Evolutionary conservation across 2,797 vertebrate genomes (phyloP).

Genomic region (Lindbergichthys nudifrons): DNA sequence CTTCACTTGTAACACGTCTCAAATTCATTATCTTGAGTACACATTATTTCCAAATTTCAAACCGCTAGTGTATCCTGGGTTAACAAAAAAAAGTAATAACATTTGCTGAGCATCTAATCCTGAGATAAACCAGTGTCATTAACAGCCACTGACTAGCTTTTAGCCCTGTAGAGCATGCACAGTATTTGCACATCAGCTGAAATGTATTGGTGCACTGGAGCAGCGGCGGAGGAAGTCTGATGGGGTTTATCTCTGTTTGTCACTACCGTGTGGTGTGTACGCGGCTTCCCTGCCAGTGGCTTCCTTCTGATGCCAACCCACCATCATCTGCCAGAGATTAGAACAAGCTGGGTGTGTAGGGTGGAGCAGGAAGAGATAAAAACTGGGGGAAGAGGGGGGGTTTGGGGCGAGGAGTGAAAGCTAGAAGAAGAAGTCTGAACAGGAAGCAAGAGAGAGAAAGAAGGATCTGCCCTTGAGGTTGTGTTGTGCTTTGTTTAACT

Average conservation of each 20-base stretch:
- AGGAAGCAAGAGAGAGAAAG: conserved; percentile 62
- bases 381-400: conserved; percentile 52
- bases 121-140: conserved; percentile 2
- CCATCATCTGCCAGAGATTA: conserved; percentile 78
- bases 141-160: conserved; percentile 12
- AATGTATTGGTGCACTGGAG: conserved; percentile 50
- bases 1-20: neutral
- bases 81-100: neutral
- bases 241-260: conserved; percentile 68
- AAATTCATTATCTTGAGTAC: neutral
- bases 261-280: conserved; percentile 67
- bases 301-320: conserved; percentile 76
- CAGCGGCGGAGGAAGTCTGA: conserved; percentile 70
- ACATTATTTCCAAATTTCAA: conserved; percentile 22
- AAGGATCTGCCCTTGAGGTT: conserved; percentile 76
- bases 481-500: conserved; percentile 64
- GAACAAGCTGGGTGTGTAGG: conserved; percentile 75
- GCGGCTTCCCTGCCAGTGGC: conserved; percentile 70
- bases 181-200: conserved; percentile 63
- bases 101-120: neutral
- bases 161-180: conserved; percentile 33
- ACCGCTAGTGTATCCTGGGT: neutral
- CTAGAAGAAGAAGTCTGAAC: conserved; percentile 48
- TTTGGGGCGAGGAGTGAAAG: conserved; percentile 48
- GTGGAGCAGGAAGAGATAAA: conserved; percentile 78